Base-by-base conservation (phyloP, 2,888 invertebrate genomes). In the Spilarctia lutea region DNA sequence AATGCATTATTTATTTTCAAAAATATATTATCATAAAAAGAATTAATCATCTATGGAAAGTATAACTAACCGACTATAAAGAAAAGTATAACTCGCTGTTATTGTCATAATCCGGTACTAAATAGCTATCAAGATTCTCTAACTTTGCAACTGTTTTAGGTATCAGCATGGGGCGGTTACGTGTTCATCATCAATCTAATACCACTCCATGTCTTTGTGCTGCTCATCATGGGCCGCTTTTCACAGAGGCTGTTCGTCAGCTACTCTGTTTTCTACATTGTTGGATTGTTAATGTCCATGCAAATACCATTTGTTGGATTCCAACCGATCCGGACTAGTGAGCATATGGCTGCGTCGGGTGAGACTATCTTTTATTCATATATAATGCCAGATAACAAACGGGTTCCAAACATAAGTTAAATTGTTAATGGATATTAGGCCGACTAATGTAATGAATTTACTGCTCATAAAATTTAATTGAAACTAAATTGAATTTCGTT, bases 161-260 rank as follows among this genome's bases (percentile, higher is more conserved):
- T 99, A 3, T 99, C 99, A 79, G 99, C 99, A 83, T 99, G 99
- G 99, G 99, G 99, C 85, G 99, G 99, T 81, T 99, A 99, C 91
- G 99, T 99, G 65, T 99, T 99, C 92, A 99, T 99, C 87, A 99
- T 99, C 91, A 99, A 99, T 95, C 96, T 99, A 89, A 99, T 99
- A 83, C 99, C 99, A 0, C 97, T 99, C 20, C 99, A 99, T 91
- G 99, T 99, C 8, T 99, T 99, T 94, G 98, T 98, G 3, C 96
- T 99, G 65, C 96, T 99, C 67, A 94, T 99, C 68, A 99, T 99
- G 99, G 99, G 99, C 65, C 96, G 99, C 73, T 99, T 98, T 94
- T 99, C 99, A 1, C 97, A 98, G 89, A 96, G 99, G 70, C 96
- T 99, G 70, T 98, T 99, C 90, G 98, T 98, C 85, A 99, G 99